Base-by-base conservation (phyloP, 2,797 vertebrate species). In the Urocyon cinereoargenteus region DNA sequence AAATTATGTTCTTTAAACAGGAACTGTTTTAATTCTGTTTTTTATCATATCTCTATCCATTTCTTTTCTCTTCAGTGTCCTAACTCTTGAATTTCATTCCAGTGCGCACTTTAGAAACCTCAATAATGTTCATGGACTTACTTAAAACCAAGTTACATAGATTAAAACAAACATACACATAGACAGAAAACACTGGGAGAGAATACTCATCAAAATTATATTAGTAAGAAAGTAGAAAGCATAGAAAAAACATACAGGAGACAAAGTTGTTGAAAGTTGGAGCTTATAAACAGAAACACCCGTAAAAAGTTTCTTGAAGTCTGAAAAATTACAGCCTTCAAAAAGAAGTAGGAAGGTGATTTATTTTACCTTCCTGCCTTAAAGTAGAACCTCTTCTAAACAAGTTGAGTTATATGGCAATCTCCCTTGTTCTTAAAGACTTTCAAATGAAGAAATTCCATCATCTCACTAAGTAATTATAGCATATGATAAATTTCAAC, bases 1-100 rank as follows among this genome's bases (percentile, higher is more conserved):
- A 96, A 82, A 90, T 49, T 22, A 3, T 94, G 53, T 81, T 90
- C 22, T 88, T 95, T 94, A 68, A 94, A 82, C 28, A 91, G 45
- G 13, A 90, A 83, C 21, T 77, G 40, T 45, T 45, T 45, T 45
- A 84, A 68, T 78, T 94, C 3, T 88, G 31, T 5, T 68, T 85
- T 94, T 91, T 89, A 75, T 24, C 5, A 6, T 34, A 4, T 62
- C 16, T 14, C 16, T 8, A 53, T 21, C 5, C 0, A 2, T 91
- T 61, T 86, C 3, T 70, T 81, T 75, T n/a, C 4, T 40, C 12
- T 86, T 97, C 16, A 53, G 11, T 28, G 1, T 62, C 1, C 12
- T 75, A 64, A 75, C 5, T 89, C 57, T 26, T 64, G 9, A 45
- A 61, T 89, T 78, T 78, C 45, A 91, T 83, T 81, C 57, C 11